Conservation (phyloP, 2,888 invertebrate species). For the Drosophila kambysellisi region DNA sequence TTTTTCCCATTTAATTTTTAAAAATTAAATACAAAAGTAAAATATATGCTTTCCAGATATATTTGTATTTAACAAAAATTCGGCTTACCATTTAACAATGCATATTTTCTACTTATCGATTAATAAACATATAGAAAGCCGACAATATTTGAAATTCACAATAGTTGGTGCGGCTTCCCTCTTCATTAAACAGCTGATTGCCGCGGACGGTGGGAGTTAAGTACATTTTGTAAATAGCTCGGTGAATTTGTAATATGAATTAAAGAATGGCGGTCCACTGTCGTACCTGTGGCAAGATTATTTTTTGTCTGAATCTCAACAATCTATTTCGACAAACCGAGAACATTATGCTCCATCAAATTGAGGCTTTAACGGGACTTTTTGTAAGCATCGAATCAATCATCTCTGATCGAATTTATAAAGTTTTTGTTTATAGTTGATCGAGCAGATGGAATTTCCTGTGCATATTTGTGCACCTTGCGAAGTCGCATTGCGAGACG, state of each 20-base stretch:
- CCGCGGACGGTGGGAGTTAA: constrained; percentile 31
- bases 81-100: background rate
- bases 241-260: constrained; percentile 33
- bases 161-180: background rate
- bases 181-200: constrained; percentile 40
- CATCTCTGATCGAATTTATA: background rate
- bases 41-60: background rate
- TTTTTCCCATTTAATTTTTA: background rate
- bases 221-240: constrained; percentile 13
- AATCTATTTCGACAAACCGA: constrained; percentile 58
- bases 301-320: constrained; percentile 39
- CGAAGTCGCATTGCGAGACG: constrained; percentile 53
- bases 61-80: background rate
- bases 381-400: constrained; percentile 45
- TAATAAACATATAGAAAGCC: background rate
- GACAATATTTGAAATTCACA: background rate
- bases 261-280: constrained; percentile 60
- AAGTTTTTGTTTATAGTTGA: constrained; percentile 35
- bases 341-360: constrained; percentile 64
- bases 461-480: constrained; percentile 64
- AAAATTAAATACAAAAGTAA: background rate
- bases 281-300: constrained; percentile 69
- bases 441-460: constrained; percentile 42
- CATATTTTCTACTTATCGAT: background rate
- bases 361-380: constrained; percentile 66